Conservation (phyloP, 1,140 invertebrate genomes). For the Adelges cooleyi region DNA sequence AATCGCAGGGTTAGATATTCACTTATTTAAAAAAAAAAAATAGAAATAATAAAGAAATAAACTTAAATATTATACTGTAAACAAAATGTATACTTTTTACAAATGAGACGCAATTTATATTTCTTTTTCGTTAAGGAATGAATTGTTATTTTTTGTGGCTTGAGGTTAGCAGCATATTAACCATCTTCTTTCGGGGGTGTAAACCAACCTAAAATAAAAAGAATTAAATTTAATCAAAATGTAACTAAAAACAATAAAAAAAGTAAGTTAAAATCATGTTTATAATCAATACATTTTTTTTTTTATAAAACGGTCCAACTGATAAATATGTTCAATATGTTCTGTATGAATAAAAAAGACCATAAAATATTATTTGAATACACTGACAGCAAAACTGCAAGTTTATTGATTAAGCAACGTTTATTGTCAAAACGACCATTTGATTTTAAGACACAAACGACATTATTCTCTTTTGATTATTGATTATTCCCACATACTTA, state of each 20-base stretch:
- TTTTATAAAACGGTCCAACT: no score
- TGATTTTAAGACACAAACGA: no score
- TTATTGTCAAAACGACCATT: no score
- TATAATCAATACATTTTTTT: not conserved
- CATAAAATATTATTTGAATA: no score
- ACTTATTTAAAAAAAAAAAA: no score
- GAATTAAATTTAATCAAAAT: not conserved
- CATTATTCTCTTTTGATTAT: no score
- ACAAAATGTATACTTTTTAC: not conserved
- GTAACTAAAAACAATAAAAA: not conserved
- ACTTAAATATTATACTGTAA: constrained; percentile 9
- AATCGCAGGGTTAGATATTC: not conserved
- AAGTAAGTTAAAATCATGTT: not conserved
- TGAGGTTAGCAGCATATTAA: constrained; percentile 44
- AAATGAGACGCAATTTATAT: not conserved
- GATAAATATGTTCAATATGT: no score
- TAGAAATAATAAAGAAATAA: not conserved
- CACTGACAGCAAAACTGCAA: no score
- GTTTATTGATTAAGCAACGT: no score
- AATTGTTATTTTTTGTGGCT: not conserved
- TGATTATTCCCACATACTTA: no score
- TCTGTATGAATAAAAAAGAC: no score
- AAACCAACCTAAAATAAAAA: constrained; percentile 59
- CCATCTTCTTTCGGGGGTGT: constrained; percentile 78
- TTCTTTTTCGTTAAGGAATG: constrained; percentile 13